A percentile compares a stretch with the other conserved stretches of the same genome.
Conservation (phyloP, 2,888 invertebrate species). For the Labia minor region DNA sequence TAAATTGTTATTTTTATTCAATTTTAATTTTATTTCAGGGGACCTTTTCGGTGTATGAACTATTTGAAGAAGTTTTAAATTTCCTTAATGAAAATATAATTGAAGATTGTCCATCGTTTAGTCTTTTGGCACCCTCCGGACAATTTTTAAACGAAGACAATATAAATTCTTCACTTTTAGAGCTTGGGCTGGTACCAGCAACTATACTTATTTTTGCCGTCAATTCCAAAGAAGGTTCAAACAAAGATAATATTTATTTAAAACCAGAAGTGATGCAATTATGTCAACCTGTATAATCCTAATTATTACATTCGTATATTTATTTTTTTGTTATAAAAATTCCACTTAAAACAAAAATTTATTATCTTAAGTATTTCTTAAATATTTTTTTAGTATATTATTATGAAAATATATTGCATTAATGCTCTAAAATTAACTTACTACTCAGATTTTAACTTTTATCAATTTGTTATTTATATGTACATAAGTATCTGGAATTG, state of each 20-base stretch:
- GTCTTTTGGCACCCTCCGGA: slow-evolving; percentile 56
- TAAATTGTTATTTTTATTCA: slow-evolving; percentile 3
- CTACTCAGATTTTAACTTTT: no score
- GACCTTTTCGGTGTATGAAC: slow-evolving; percentile 78
- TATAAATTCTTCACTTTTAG: slow-evolving; percentile 63
- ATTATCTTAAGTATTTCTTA: neutral
- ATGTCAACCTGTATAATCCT: slow-evolving; percentile 39
- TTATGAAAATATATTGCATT: neutral
- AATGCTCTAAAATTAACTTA: neutral
- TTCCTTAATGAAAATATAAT: slow-evolving; percentile 70
- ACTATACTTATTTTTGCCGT: slow-evolving; percentile 61
- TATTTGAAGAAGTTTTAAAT: slow-evolving; percentile 57
- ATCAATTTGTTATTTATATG: no score
- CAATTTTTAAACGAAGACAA: slow-evolving; percentile 50
- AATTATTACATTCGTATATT: slow-evolving; percentile 14
- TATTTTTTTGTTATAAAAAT: no score
- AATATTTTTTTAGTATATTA: neutral
- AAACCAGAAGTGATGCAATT: slow-evolving; percentile 68
- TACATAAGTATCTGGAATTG: no score
- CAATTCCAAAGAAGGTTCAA: slow-evolving; percentile 44
- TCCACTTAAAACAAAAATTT: neutral
- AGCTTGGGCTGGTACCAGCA: slow-evolving; percentile 72
- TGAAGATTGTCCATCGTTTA: slow-evolving; percentile 56
- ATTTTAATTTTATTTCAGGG: slow-evolving; percentile 48
- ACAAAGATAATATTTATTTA: slow-evolving; percentile 46